Evolutionary conservation across 2,113 vertebrate species (phyloP).

Genomic region (Serilophus lunatus): DNA sequence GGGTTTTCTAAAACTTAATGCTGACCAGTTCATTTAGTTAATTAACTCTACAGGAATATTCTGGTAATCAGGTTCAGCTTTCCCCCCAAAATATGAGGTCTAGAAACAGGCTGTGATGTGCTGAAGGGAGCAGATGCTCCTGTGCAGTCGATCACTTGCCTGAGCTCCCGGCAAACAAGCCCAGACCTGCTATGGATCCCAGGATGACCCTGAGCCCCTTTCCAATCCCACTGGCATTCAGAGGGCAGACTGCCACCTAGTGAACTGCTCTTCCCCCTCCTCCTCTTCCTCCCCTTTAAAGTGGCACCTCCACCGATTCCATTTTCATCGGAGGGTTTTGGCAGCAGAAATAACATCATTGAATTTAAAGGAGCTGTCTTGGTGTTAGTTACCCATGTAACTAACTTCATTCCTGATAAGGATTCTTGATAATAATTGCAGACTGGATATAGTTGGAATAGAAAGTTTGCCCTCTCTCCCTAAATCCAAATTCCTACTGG

Average conservation of each 20-base stretch:
- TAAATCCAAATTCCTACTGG: not conserved
- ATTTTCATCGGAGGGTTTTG: not conserved
- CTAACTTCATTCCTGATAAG: not conserved
- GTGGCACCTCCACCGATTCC: not conserved
- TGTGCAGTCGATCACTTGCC: not conserved
- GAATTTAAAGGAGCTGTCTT: fast-evolving
- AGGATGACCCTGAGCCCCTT: not conserved
- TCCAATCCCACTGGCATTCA: not conserved
- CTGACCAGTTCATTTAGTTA: not conserved
- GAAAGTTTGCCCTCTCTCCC: not conserved
- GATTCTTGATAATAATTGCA: not conserved
- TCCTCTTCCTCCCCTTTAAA: not conserved
- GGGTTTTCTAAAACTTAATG: not conserved
- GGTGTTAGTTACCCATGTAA: not conserved
- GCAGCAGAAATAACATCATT: not conserved
- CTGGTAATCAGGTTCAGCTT: not conserved
- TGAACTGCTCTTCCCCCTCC: not conserved
- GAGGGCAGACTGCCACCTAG: not conserved
- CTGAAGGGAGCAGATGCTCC: not conserved
- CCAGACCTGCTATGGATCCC: fast-evolving
- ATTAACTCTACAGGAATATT: not conserved
- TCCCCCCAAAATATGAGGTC: not conserved
- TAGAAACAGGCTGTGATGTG: not conserved
- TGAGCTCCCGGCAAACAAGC: not conserved
- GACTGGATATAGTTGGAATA: not conserved